Base-by-base conservation (phyloP, 2,113 vertebrate genomes). In the Struthio camelus region DNA sequence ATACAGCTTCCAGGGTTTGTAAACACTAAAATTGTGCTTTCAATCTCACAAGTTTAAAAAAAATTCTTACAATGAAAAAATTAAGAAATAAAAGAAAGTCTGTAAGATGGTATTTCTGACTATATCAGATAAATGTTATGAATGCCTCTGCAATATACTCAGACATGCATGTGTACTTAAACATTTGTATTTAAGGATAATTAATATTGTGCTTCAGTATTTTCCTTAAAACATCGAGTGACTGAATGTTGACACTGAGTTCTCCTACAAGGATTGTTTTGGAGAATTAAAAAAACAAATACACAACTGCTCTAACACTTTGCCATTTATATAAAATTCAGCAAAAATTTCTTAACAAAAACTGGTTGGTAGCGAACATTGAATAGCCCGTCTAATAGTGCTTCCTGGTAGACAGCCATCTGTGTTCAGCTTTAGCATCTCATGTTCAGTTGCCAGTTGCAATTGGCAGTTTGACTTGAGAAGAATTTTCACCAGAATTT, bases 351-450 rank as follows among this genome's bases (percentile, higher is more conserved):
- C 14, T 27, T 67, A 34, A 23, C 14, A n/a, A 18, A 30, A 53
- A 8, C 69, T 16, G 25, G 54, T 7, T 14, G 53, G 24, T 36
- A 0, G 5, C 30, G n/a, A 6, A 8, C 22, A 11, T 2, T 34
- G 42, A 42, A n/a, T 25, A 50, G 61, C 23, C 42, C 2, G 23
- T 7, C 14, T 19, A 4, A 12, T 9, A 6, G 20, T 6, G 58
- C 64, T 40, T 48, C 14, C 42, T 58, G 17, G 25, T 4, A 8
- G 38, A 27, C n/a, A 11, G 10, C 2, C 20, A 19, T 42, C 61
- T 15, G 24, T 7, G 1, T 25, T 19, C 32, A 30, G 6, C 30
- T 10, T n/a, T 4, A 13, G 42, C n/a, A 3, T 48, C 34, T 4
- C 9, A 0, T 28, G 42, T 16, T 34, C 28, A 2, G 27, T 10